These are phyloP conservation scores for Lamproptera curius DNA, from an alignment of 2,888 invertebrate genomes.

Conservation along the genomic window DNA sequence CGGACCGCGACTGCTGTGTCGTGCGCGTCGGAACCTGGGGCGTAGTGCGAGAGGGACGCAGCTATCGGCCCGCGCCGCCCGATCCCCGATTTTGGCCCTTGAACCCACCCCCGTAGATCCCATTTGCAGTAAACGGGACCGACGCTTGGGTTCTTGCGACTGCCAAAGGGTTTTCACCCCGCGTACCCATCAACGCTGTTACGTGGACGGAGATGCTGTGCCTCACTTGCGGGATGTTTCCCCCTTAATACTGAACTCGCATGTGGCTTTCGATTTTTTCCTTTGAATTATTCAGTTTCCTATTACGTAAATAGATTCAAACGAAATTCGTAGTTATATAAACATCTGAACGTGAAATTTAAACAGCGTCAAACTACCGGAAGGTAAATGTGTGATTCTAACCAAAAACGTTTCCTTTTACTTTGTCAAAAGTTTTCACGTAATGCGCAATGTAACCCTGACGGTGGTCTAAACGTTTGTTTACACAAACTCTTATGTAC, in stretches of 20 bases:
- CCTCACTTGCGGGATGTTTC: conserved; percentile 61
- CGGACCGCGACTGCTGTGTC: conserved; percentile 76
- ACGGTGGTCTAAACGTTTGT: neutral
- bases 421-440: conserved; percentile 1
- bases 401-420: conserved; percentile 9
- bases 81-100: conserved; percentile 68
- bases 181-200: conserved; percentile 49
- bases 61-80: conserved; percentile 49
- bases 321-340: no score
- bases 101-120: conserved; percentile 62
- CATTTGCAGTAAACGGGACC: conserved; percentile 56
- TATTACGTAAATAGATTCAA: no score
- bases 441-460: neutral
- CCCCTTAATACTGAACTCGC: no score
- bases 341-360: no score
- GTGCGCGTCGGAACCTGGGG: conserved; percentile 70
- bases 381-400: neutral
- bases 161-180: conserved; percentile 72
- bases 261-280: no score
- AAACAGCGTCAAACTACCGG: conserved; percentile 1
- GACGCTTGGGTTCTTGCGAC: conserved; percentile 64
- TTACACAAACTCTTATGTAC: conserved; percentile 4
- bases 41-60: conserved; percentile 71
- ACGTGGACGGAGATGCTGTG: conserved; percentile 70
- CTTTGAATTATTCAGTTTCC: no score